Conservation (phyloP, 2,797 vertebrate genomes). For the Spinus olivaceus region DNA sequence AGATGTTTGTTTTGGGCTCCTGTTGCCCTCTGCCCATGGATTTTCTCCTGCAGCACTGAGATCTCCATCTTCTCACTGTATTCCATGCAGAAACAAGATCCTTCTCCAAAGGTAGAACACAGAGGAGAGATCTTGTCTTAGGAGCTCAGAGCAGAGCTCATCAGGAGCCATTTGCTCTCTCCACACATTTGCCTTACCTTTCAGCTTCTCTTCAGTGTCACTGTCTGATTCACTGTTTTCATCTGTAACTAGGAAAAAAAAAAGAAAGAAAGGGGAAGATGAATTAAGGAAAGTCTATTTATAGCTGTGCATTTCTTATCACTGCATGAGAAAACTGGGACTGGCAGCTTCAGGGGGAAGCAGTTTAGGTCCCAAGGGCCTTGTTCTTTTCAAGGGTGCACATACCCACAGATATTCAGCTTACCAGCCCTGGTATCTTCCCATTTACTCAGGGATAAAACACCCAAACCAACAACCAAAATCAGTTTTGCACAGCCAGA, state of each 20-base stretch:
- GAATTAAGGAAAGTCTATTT: not conserved
- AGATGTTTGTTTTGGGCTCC: not conserved
- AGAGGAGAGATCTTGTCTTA: not conserved
- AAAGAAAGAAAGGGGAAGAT: not conserved
- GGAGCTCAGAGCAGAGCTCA: not conserved
- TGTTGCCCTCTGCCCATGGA: not conserved
- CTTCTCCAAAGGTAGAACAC: not conserved
- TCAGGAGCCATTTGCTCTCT: not conserved
- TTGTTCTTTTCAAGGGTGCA: not conserved
- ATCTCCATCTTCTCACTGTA: not conserved
- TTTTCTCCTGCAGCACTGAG: not conserved
- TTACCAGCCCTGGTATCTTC: not conserved
- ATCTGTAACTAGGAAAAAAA: slow-evolving; percentile 81
- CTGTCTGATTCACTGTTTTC: slow-evolving; percentile 98
- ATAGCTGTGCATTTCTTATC: not conserved
- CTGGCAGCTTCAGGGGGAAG: not conserved
- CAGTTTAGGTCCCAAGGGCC: not conserved
- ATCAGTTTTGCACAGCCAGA: not conserved
- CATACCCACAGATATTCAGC: not conserved
- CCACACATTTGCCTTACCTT: slow-evolving; percentile 78
- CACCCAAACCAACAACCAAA: not conserved
- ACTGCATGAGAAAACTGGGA: not conserved
- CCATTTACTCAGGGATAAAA: not conserved
- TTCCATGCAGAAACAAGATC: not conserved
- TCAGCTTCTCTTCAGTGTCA: slow-evolving; percentile 94